Evolutionary conservation across 1,140 invertebrate genomes (phyloP), one percentile per base, ranked within the genome.

Genomic region (Tetramorium parvispinum): DNA sequence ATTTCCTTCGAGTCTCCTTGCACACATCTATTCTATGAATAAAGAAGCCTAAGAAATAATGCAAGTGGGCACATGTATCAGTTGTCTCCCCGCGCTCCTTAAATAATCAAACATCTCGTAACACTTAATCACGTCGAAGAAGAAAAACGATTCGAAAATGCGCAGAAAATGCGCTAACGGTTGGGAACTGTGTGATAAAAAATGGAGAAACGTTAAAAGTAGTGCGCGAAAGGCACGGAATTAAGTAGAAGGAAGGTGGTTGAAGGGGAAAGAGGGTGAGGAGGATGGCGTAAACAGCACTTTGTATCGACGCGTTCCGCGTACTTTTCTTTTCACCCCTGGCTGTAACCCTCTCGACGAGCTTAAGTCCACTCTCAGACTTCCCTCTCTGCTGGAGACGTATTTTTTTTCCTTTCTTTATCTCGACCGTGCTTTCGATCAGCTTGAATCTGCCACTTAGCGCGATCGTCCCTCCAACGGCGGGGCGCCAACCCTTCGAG

Each of bases 351-450:
- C 82, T 86, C 73, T 86, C 73, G 63, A 86, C 37, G 59, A 76
- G 71, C 87, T 90, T 87, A 68, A 87, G 87, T 85, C 85, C 88
- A 85, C 88, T 89, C 87, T 89, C 55, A 65, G 57, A 76, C 51
- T 40, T 63, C 46, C 65, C 59, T 51, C 24, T n/a, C 57, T 27
- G 6, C 7, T 32, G 21, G 21, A 13, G 18, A 81, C n/a, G 65
- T 16, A 10, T 46, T 40, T 46, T 70, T 57, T 53, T 85, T 76
- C 65, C 85, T 16, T 46, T 83, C 51, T 59, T 73, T 65, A 59
- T 77, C 76, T 59, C 43, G 32, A 8, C 51, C 57, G 32, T 32
- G 21, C 66, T 65, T 88, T 91, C 89, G 78, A 89, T 91, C 88
- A 87, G 51, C 32, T 55, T 63, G 77, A 85, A 89, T 87, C 88